These are phyloP conservation scores for Augochlora pura DNA, from an alignment of 1,140 invertebrate genomes.

Conservation along the genomic window DNA sequence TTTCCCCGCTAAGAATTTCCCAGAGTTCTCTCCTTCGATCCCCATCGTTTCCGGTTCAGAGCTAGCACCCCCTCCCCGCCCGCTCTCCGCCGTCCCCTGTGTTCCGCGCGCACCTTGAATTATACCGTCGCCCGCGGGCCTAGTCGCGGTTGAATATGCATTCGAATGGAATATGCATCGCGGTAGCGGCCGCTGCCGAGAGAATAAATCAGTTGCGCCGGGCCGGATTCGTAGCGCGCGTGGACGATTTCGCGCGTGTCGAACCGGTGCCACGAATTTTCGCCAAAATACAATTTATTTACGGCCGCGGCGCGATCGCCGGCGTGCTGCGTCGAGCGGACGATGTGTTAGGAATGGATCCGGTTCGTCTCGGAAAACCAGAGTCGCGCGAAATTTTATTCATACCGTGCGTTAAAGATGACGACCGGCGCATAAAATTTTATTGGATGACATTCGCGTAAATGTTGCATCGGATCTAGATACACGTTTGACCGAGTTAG, in stretches of 20 bases:
- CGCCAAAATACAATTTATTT: slow-evolving; percentile 16
- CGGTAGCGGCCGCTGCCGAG: no score
- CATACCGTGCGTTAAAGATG: no score
- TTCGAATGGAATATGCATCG: slow-evolving; percentile 32
- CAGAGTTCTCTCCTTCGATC: neutral
- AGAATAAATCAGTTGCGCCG: slow-evolving; percentile 31
- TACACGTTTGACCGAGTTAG: no score
- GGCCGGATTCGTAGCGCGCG: neutral
- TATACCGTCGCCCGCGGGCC: neutral
- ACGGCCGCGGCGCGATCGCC: neutral
- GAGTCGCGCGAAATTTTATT: no score
- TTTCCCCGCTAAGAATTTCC: neutral
- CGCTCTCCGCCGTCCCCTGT: no score
- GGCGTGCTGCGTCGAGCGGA: no score
- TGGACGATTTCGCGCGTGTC: neutral
- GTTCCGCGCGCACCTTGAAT: neutral
- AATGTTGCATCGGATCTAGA: no score
- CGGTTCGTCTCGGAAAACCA: no score
- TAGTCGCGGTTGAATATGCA: slow-evolving; percentile 30
- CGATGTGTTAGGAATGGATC: no score
- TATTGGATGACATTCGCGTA: no score
- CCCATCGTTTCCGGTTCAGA: neutral
- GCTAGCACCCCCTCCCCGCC: neutral
- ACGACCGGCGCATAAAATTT: no score
- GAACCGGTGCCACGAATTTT: slow-evolving; percentile 11